Evolutionary conservation across 1,140 invertebrate genomes (phyloP).

Genomic region (Lucilia cuprina): DNA sequence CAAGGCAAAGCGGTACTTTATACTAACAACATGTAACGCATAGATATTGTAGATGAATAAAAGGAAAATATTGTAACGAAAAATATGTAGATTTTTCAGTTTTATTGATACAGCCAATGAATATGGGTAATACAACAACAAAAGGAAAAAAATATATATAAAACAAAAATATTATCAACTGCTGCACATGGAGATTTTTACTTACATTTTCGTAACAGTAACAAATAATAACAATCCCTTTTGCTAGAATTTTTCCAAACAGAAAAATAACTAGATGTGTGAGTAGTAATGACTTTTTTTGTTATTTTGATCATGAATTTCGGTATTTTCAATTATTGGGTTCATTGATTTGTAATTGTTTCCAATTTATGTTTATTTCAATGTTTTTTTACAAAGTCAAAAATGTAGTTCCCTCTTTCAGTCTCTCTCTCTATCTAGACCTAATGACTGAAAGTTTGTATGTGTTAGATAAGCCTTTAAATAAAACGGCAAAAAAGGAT

Average conservation of each 20-base stretch:
- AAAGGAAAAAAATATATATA: background rate
- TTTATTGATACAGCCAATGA: background rate
- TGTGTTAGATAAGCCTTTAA: background rate
- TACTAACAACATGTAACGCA: background rate
- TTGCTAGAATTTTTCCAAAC: background rate
- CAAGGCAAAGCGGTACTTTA: background rate
- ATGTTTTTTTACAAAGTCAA: background rate
- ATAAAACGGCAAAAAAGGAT: background rate
- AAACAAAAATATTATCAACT: conserved; percentile 1
- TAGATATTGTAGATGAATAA: background rate
- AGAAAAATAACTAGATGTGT: background rate
- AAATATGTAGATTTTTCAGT: background rate
- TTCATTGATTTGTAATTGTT: conserved; percentile 12
- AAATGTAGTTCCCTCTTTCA: too few species aligned
- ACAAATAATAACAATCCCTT: background rate
- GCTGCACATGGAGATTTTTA: background rate
- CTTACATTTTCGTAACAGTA: background rate
- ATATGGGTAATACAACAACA: background rate
- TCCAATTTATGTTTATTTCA: background rate
- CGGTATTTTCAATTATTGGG: conserved; percentile 10
- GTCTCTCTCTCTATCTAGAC: too few species aligned
- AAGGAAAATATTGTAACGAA: background rate
- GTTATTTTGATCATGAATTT: background rate
- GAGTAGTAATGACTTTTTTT: background rate
- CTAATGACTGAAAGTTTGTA: background rate